phyloP scores from a whole-genome alignment of 2,888 invertebrate species.

The Calameuta pallipes region DNA sequence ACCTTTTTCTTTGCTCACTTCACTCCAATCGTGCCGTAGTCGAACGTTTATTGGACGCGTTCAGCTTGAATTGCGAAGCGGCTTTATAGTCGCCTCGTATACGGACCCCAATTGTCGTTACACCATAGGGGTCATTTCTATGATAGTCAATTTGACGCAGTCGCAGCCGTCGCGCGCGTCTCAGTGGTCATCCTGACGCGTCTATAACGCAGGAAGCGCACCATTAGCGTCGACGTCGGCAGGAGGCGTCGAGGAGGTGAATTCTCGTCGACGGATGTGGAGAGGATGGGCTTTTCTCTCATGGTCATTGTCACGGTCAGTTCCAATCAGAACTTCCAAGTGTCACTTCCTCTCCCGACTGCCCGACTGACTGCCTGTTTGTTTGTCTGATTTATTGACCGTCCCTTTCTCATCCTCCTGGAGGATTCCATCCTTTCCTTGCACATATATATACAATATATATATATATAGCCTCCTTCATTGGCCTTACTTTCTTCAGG shows the following conservation, averaged over 20 bases:
- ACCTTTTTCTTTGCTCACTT: neutral
- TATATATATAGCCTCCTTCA: neutral
- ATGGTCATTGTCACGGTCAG: slow-evolving; percentile 44
- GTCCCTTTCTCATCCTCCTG: slow-evolving; percentile 15
- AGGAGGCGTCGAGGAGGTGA: neutral
- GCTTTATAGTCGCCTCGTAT: neutral
- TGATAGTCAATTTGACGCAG: slow-evolving; percentile 34
- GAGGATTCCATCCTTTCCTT: neutral
- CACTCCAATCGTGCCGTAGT: neutral
- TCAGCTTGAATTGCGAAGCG: neutral
- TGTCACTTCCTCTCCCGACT: slow-evolving; percentile 31
- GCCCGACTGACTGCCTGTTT: slow-evolving; percentile 9
- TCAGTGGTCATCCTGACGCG: slow-evolving; percentile 64
- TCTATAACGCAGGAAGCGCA: slow-evolving; percentile 34
- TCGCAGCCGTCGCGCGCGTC: slow-evolving; percentile 68
- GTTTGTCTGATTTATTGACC: slow-evolving; percentile 26
- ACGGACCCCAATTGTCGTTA: neutral
- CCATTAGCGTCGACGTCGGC: slow-evolving; percentile 27
- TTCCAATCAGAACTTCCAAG: slow-evolving; percentile 41
- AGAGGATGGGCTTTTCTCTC: slow-evolving; percentile 12
- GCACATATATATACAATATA: accelerated
- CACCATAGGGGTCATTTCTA: neutral
- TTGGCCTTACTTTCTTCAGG: neutral
- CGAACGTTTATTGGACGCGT: neutral
- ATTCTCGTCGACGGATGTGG: neutral